Conservation (phyloP, 2,797 vertebrate species). For the Pseudochromis fuscus region DNA sequence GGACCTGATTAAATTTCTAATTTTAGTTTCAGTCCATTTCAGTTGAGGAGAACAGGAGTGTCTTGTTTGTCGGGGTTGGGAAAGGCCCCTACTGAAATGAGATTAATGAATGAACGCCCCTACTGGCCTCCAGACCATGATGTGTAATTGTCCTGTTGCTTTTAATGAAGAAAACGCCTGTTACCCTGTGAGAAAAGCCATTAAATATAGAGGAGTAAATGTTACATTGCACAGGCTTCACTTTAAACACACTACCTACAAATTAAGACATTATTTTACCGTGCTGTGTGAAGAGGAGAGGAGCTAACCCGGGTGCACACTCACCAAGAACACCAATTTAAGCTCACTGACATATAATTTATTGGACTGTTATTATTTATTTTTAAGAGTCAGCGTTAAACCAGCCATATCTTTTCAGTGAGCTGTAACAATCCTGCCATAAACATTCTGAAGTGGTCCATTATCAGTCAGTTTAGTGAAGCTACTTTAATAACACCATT, state of each 20-base stretch:
- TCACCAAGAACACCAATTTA: slow-evolving; percentile 2
- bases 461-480: neutral
- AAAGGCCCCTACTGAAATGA: slow-evolving; percentile 16
- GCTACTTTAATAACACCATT: neutral
- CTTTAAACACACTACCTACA: slow-evolving; percentile 24
- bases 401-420: neutral
- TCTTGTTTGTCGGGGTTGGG: neutral
- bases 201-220: slow-evolving; percentile 30
- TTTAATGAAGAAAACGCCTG: slow-evolving; percentile 49
- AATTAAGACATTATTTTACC: slow-evolving; percentile 15
- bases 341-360: slow-evolving; percentile 12
- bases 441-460: neutral
- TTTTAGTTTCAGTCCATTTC: slow-evolving; percentile 2
- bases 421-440: neutral
- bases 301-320: slow-evolving; percentile 4
- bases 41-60: neutral
- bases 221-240: slow-evolving; percentile 16
- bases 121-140: slow-evolving; percentile 10
- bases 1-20: slow-evolving; percentile 6
- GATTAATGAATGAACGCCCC: slow-evolving; percentile 45
- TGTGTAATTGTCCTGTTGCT: slow-evolving; percentile 52
- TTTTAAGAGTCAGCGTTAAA: neutral
- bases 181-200: slow-evolving; percentile 26
- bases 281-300: neutral
- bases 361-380: slow-evolving; percentile 32